Percentiles rank a stretch among this genome's conserved stretches.
phyloP scores from a whole-genome alignment of 2,888 invertebrate genomes.

The Seladonia tumulorum region DNA sequence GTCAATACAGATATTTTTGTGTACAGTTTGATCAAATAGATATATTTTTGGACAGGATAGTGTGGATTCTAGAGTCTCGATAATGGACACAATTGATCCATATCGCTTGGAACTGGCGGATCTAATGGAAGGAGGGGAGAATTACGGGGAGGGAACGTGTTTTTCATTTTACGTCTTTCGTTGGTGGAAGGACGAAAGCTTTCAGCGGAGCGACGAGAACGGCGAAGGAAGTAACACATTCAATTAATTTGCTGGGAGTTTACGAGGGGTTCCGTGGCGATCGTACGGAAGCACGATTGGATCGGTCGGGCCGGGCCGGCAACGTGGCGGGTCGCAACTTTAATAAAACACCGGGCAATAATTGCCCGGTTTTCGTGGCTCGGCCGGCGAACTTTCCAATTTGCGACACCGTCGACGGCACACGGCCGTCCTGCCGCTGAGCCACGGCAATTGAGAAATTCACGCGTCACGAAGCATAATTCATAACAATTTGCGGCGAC shows the following conservation, averaged over 20 bases:
- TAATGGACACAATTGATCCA: not conserved
- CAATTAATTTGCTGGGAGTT: conserved; percentile 32
- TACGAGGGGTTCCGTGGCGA: not conserved
- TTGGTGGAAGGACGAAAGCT: not conserved
- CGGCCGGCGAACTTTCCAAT: conserved; percentile 18
- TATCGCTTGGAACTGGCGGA: not conserved
- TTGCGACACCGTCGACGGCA: conserved; percentile 17
- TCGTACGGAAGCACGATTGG: conserved; percentile 8
- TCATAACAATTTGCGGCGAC: conserved; percentile 35
- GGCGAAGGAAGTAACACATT: not conserved
- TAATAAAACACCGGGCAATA: not conserved
- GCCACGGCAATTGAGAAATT: conserved; percentile 18
- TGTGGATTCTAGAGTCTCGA: not conserved
- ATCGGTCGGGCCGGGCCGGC: not conserved
- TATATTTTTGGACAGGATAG: not conserved
- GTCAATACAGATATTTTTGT: not conserved
- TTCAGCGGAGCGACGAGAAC: not conserved
- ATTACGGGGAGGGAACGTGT: not conserved
- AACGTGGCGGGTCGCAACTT: not conserved
- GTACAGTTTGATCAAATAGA: not conserved
- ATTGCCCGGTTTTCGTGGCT: conserved; percentile 13
- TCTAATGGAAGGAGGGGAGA: not conserved
- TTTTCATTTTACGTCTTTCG: not conserved
- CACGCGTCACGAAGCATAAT: conserved; percentile 26
- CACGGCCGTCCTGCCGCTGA: not conserved